Evolutionary conservation across 2,113 vertebrate genomes (phyloP), one percentile per base, ranked within the genome.

Genomic region (Tetrax tetrax): DNA sequence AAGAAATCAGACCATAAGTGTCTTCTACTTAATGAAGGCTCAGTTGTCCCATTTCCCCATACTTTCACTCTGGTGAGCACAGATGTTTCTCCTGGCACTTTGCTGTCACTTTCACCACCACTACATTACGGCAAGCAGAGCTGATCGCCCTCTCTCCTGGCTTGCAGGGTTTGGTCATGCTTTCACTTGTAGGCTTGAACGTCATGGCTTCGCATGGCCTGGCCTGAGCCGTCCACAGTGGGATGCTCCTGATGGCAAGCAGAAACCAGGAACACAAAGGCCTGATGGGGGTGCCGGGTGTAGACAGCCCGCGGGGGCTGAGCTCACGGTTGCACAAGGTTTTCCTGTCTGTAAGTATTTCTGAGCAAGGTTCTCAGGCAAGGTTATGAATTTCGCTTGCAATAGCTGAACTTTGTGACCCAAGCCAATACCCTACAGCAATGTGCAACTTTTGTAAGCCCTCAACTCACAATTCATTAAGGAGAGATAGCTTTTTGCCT

Each of bases 171-270:
- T 71, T 89, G 29, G 65, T 65, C 78, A 10, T 2, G 4, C 43
- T 65, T 91, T 89, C 2, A 4, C 9, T 56, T 78, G 23, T 21
- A 60, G n/a, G 56, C 24, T 43, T 65, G 56, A 79, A 27, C 5
- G 0, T 33, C 1, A 0, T 2, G 9, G 28, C 25, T 78, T 2
- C 4, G 25, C 0, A 0, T 86, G 19, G 22, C 41, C 61, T 66
- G 54, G 18, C 41, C n/a, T 84, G 47, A 92, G 63, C 43, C 2
- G 1, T 47, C 50, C 4, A 4, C 25, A 15, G 17, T 72, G 48
- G 43, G 18, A 57, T 56, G 54, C 9, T 83, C 50, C 85, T 35
- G 47, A 43, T 24, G 1, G 21, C 29, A 54, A 59, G 27, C 20
- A 83, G 50, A 64, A 56, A 41, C 14, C 24, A 21, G 14, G 28